A percentile compares a stretch with the other conserved stretches of the same genome.
phyloP scores from a whole-genome alignment of 2,113 vertebrate species.

The Cyprinodon tularosa region DNA sequence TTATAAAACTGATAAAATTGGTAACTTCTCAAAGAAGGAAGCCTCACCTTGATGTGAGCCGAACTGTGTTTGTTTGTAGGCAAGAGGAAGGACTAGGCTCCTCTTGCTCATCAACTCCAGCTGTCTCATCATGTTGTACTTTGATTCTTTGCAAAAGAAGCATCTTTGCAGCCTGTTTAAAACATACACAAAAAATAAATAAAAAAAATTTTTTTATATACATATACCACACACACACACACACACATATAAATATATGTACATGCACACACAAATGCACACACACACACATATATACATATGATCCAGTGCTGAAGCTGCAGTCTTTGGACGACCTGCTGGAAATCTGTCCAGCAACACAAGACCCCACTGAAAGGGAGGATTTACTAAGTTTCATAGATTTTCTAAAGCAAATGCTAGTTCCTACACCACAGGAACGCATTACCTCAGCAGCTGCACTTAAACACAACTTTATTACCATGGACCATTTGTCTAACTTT shows the following conservation, averaged over 20 bases:
- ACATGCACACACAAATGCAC: background rate
- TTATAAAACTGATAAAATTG: background rate
- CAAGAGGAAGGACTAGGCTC: background rate
- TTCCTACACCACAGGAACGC: no score
- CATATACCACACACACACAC: background rate
- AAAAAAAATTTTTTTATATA: no score
- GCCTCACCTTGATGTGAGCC: slow-evolving; percentile 9
- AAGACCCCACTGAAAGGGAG: no score
- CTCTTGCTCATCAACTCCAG: background rate
- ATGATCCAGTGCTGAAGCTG: no score
- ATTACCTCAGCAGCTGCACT: no score
- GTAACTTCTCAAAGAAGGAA: background rate
- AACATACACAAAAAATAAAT: background rate
- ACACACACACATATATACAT: background rate
- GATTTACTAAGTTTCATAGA: no score
- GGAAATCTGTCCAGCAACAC: no score
- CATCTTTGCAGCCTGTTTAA: slow-evolving; percentile 56
- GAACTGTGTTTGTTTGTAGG: background rate
- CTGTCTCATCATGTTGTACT: background rate
- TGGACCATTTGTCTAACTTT: no score
- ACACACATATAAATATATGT: background rate
- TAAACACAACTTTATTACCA: no score
- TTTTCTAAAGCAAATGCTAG: no score
- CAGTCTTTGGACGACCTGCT: no score
- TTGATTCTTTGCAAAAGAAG: slow-evolving; percentile 14